Percentiles rank a stretch among this genome's conserved stretches.
phyloP scores from a whole-genome alignment of 1,140 invertebrate species.

The Drosophila simulans region DNA sequence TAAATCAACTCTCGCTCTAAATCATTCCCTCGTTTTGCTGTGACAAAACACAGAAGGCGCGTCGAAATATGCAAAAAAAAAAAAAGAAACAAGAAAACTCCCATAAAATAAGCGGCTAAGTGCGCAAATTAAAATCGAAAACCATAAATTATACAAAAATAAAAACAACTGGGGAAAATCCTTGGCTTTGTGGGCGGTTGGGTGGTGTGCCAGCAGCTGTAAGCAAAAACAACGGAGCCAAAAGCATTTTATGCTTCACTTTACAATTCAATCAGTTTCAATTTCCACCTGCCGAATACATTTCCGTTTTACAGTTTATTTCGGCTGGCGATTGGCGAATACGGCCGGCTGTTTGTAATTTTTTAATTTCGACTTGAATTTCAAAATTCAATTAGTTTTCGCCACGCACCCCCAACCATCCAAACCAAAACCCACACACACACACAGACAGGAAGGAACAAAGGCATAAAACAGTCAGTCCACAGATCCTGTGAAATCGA shows the following conservation, averaged over 20 bases:
- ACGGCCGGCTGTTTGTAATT: constrained; percentile 59
- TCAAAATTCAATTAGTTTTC: constrained; percentile 75
- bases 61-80: constrained; percentile 53
- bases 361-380: constrained; percentile 79
- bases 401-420: constrained; percentile 13
- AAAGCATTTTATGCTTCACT: constrained; percentile 72
- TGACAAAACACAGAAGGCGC: constrained; percentile 54
- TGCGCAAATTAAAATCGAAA: constrained; percentile 77
- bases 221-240: constrained; percentile 24
- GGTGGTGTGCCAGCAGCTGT: constrained; percentile 48
- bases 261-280: constrained; percentile 82
- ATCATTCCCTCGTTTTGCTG: constrained; percentile 51
- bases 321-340: constrained; percentile 17
- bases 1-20: constrained; percentile 33
- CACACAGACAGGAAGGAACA: constrained; percentile 25
- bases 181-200: neutral
- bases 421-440: constrained; percentile 1
- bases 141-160: constrained; percentile 66
- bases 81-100: constrained; percentile 16
- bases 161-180: constrained; percentile 6
- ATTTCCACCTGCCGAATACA: constrained; percentile 82
- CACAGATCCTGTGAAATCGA: constrained; percentile 36
- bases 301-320: constrained; percentile 78
- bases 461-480: constrained; percentile 45
- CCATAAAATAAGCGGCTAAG: constrained; percentile 68